These are phyloP conservation scores for Megaptera novaeangliae DNA, from an alignment of 2,113 vertebrate species.

Conservation along the genomic window DNA sequence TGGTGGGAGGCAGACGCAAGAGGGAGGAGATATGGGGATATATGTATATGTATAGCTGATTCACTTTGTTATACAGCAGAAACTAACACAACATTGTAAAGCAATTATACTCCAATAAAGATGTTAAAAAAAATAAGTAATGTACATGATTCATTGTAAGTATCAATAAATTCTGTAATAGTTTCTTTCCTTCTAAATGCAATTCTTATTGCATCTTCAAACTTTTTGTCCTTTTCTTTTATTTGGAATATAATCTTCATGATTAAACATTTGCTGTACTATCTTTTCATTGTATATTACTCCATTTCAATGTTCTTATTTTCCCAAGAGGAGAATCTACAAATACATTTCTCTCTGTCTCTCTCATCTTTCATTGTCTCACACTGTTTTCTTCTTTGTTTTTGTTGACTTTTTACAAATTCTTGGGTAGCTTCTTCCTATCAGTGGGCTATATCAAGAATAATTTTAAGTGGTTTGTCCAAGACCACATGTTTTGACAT, in stretches of 20 bases:
- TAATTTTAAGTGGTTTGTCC: neutral
- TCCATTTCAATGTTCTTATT: neutral
- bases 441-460: neutral
- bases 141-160: neutral
- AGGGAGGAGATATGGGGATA: too few relatives aligned
- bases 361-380: neutral
- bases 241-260: neutral
- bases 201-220: neutral
- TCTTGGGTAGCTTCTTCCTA: neutral
- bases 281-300: neutral
- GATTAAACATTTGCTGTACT: neutral
- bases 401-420: neutral
- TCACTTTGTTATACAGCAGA: too few relatives aligned
- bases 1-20: too few relatives aligned
- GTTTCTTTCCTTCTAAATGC: neutral
- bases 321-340: neutral
- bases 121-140: too few relatives aligned
- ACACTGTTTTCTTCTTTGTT: neutral
- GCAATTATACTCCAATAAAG: too few relatives aligned
- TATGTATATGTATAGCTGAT: too few relatives aligned
- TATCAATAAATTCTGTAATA: neutral
- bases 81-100: too few relatives aligned
- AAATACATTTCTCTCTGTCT: neutral
- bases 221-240: neutral
- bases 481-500: neutral